Conservation (phyloP, 2,113 vertebrate species). For the Lucifuga dentata region DNA sequence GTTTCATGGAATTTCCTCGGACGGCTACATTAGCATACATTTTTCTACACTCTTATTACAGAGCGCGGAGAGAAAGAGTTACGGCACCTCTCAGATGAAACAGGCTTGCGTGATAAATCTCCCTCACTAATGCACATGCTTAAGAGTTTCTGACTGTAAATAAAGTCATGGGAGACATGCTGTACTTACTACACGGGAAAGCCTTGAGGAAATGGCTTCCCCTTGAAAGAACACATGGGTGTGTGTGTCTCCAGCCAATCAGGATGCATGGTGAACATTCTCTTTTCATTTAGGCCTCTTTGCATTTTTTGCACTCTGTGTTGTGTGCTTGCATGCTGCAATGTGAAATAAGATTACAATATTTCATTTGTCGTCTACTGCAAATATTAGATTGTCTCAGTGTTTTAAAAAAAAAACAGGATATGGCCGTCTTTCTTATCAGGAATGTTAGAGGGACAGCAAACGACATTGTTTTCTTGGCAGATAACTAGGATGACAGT, state of each 20-base stretch:
- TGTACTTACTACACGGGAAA: slow-evolving; percentile 64
- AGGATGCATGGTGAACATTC: slow-evolving; percentile 26
- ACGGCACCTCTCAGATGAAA: slow-evolving; percentile 75
- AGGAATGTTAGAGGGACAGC: not conserved
- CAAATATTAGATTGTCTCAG: not conserved
- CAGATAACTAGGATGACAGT: slow-evolving; percentile 56
- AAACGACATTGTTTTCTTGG: slow-evolving; percentile 28
- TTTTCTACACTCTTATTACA: slow-evolving; percentile 74
- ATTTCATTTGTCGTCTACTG: not conserved
- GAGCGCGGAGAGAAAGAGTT: slow-evolving; percentile 70
- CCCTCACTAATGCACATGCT: slow-evolving; percentile 70
- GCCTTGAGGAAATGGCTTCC: slow-evolving; percentile 63
- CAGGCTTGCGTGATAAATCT: slow-evolving; percentile 78
- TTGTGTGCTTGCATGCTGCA: not conserved
- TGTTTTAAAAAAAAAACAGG: slow-evolving; percentile 1
- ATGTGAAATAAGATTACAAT: no score
- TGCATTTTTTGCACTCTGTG: slow-evolving; percentile 16
- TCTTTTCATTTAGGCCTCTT: slow-evolving; percentile 6
- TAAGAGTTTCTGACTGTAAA: slow-evolving; percentile 79
- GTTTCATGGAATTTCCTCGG: slow-evolving; percentile 62
- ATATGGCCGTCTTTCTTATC: no score
- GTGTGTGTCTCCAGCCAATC: slow-evolving; percentile 69
- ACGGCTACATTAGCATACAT: slow-evolving; percentile 67
- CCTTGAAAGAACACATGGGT: slow-evolving; percentile 56
- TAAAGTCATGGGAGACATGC: slow-evolving; percentile 75